Evolutionary conservation across 2,113 vertebrate species (phyloP).

Genomic region (Tichodroma muraria): DNA sequence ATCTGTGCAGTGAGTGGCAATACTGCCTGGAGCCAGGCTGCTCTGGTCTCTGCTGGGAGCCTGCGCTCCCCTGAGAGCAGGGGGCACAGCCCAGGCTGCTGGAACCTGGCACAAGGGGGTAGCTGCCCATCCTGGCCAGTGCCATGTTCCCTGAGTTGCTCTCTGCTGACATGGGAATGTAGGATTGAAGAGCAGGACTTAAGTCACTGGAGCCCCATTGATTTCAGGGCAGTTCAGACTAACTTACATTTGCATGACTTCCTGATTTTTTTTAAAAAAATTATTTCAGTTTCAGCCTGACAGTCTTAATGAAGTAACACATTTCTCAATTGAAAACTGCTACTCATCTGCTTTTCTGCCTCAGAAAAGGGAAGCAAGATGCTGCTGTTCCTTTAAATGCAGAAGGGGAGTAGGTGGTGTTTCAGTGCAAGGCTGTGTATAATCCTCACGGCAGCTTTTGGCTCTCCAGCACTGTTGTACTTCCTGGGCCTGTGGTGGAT

Average conservation of each 20-base stretch:
- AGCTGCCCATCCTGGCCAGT: fast-evolving
- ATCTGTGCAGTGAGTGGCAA: not conserved
- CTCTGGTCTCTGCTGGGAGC: not conserved
- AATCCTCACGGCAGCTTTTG: not conserved
- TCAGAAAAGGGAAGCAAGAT: constrained; percentile 10
- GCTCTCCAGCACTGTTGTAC: not conserved
- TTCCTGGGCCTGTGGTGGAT: not conserved
- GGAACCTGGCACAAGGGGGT: not conserved
- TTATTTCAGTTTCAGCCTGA: not conserved
- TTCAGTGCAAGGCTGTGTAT: not conserved
- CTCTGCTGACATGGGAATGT: not conserved
- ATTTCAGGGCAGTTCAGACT: not conserved
- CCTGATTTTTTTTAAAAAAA: not conserved
- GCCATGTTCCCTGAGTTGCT: fast-evolving
- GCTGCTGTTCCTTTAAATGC: not conserved
- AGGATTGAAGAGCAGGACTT: not conserved
- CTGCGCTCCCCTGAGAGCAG: not conserved
- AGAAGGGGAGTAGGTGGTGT: not conserved
- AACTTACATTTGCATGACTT: not conserved
- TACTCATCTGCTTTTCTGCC: constrained; percentile 13
- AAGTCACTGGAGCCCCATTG: not conserved
- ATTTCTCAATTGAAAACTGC: constrained; percentile 3
- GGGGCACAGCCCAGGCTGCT: not conserved
- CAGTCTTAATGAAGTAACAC: not conserved
- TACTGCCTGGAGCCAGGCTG: not conserved